Evolutionary conservation across 2,113 vertebrate genomes (phyloP), one percentile per base, ranked within the genome.

Genomic region (Oreotrochilus melanogaster): DNA sequence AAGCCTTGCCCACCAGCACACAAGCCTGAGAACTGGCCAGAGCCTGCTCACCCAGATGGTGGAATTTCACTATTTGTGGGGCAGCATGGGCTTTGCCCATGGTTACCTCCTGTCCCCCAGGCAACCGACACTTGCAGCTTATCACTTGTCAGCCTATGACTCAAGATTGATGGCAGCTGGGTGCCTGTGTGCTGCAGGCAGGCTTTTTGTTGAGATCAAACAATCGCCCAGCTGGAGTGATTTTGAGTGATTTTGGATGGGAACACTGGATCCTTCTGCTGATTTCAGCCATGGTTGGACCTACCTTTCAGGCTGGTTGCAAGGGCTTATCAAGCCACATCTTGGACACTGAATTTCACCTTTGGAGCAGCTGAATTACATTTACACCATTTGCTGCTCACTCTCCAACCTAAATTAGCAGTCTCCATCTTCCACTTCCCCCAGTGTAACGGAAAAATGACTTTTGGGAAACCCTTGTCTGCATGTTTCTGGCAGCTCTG

Each of bases 61-160:
- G 57, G 66, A 28, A 42, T 33, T 86, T 69, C 4, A 4, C 31
- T 15, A 17, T 0, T 0, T 3, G 7, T 47, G 7, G 14, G 15
- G 18, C 6, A 10, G 42, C 45, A 10, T 5, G 11, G 50, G 60
- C 39, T 64, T n/a, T 27, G 27, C 31, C 2, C 2, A 39, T 22
- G 3, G 27, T 27, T 24, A 50, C 12, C 48, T 43, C 51, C 19
- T 66, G 39, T 50, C 25, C 50, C 48, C 19, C 71, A 62, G 71
- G 30, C 25, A 10, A 60, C 43, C 24, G 45, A 50, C 0, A 0
- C 48, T 18, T 39, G 24, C 0, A 1, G 19, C n/a, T 33, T 39
- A 7, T 11, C 37, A n/a, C 53, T 27, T 11, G 7, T 23, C 30
- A 86, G 48, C 27, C 22, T 18, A 11, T 30, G 53, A 35, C 18